Percentiles rank a stretch among this genome's conserved stretches.
phyloP scores from a whole-genome alignment of 2,797 vertebrate genomes.

The Nannoperca australis region DNA sequence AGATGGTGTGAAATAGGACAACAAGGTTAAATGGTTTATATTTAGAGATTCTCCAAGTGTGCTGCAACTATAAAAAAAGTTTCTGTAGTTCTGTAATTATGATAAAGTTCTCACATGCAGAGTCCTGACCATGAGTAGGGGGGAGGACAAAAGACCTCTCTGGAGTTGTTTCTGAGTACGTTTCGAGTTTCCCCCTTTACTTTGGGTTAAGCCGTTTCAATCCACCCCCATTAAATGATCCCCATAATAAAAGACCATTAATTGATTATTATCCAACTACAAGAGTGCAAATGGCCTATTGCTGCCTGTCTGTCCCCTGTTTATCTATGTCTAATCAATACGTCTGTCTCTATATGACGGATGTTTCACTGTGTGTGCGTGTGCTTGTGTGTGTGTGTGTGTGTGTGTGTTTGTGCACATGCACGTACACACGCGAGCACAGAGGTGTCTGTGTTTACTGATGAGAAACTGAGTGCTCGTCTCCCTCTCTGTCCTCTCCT shows the following conservation, averaged over 20 bases:
- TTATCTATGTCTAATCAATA: conserved; percentile 78
- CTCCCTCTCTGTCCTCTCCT: conserved; percentile 27
- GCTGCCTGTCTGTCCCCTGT: conserved; percentile 65
- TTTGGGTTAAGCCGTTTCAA: conserved; percentile 51
- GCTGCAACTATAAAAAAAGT: neutral
- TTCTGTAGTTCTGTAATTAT: conserved; percentile 2
- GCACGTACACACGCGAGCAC: conserved; percentile 8
- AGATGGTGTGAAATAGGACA: neutral
- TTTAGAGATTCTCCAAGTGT: neutral
- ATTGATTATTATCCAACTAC: conserved; percentile 78
- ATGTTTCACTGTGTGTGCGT: conserved; percentile 43
- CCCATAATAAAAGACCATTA: conserved; percentile 74
- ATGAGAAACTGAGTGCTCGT: conserved; percentile 50
- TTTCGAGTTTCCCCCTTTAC: conserved; percentile 52
- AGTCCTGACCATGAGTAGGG: neutral
- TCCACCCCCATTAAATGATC: conserved; percentile 58
- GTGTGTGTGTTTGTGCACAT: conserved; percentile 1
- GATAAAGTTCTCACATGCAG: neutral
- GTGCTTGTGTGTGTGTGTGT: conserved; percentile 14
- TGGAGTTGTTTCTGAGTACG: conserved; percentile 24
- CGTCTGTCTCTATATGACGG: conserved; percentile 79
- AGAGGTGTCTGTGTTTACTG: conserved; percentile 60
- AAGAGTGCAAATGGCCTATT: conserved; percentile 67
- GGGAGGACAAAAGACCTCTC: neutral
- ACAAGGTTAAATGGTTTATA: neutral